Conservation (phyloP, 2,113 vertebrate species). For the Sylvilagus bachmani region DNA sequence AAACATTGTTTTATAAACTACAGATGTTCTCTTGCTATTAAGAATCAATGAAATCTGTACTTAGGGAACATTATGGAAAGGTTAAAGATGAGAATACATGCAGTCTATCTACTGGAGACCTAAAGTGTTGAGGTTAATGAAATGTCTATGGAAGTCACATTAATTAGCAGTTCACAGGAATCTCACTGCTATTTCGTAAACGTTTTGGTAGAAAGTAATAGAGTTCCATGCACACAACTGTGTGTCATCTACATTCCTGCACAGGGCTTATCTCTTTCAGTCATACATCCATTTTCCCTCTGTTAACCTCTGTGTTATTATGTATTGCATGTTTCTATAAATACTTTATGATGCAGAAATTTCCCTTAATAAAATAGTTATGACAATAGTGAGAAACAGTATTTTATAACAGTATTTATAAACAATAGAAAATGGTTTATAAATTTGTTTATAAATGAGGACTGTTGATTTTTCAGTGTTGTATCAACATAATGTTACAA, state of each 20-base stretch:
- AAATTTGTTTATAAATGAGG: not conserved
- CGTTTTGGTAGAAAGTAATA: not conserved
- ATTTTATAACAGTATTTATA: not conserved
- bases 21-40: conserved; percentile 41
- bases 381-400: conserved; percentile 16
- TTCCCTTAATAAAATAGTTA: not conserved
- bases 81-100: conserved; percentile 70
- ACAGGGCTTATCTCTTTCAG: not conserved
- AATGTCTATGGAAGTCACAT: conserved; percentile 59
- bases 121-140: conserved; percentile 70
- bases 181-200: conserved; percentile 32
- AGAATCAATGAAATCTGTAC: conserved; percentile 65
- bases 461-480: not conserved
- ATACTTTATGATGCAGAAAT: not conserved
- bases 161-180: conserved; percentile 61
- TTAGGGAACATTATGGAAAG: conserved; percentile 66
- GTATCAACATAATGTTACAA: not conserved
- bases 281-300: not conserved
- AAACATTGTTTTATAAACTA: conserved; percentile 56
- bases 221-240: not conserved
- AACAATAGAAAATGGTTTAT: not conserved
- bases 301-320: not conserved
- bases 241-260: not conserved
- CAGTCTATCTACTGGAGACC: conserved; percentile 68
- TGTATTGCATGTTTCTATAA: not conserved